A percentile compares a stretch with the other conserved stretches of the same genome.
Evolutionary conservation across 1,140 invertebrate species (phyloP).

Genomic region (Archivesica marissinica): DNA sequence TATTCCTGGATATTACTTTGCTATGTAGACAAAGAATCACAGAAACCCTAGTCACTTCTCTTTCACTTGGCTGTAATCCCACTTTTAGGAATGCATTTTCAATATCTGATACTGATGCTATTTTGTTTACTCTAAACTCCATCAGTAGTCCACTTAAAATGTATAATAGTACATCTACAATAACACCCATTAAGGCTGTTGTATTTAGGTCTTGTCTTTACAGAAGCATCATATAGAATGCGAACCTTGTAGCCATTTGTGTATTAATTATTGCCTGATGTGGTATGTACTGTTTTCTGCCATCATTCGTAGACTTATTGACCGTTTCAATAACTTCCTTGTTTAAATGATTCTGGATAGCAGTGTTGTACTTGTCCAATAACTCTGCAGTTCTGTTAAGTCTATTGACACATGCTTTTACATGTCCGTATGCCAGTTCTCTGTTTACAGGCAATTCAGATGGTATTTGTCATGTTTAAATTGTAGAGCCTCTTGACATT

Average conservation of each 20-base stretch:
- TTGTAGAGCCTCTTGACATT: slow-evolving; percentile 27
- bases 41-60: slow-evolving; percentile 21
- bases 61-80: not conserved
- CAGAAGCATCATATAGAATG: slow-evolving; percentile 2
- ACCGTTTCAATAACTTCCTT: slow-evolving; percentile 37
- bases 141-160: slow-evolving; percentile 25
- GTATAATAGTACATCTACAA: not conserved
- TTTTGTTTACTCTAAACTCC: not conserved
- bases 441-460: slow-evolving; percentile 53
- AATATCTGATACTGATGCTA: not conserved
- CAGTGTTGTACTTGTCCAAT: slow-evolving; percentile 43
- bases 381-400: slow-evolving; percentile 41
- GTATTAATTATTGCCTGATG: slow-evolving; percentile 34
- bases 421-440: slow-evolving; percentile 24
- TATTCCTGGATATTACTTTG: slow-evolving; percentile 40
- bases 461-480: slow-evolving; percentile 20
- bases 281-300: slow-evolving; percentile 7
- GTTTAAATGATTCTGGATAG: slow-evolving; percentile 44
- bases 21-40: not conserved
- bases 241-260: slow-evolving; percentile 20
- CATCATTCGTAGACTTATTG: not conserved
- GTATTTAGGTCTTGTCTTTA: not conserved
- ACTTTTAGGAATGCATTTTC: slow-evolving; percentile 25
- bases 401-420: slow-evolving; percentile 7
- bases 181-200: slow-evolving; percentile 14